phyloP scores from a whole-genome alignment of 2,113 vertebrate species.

The Elaphurus davidianus region DNA sequence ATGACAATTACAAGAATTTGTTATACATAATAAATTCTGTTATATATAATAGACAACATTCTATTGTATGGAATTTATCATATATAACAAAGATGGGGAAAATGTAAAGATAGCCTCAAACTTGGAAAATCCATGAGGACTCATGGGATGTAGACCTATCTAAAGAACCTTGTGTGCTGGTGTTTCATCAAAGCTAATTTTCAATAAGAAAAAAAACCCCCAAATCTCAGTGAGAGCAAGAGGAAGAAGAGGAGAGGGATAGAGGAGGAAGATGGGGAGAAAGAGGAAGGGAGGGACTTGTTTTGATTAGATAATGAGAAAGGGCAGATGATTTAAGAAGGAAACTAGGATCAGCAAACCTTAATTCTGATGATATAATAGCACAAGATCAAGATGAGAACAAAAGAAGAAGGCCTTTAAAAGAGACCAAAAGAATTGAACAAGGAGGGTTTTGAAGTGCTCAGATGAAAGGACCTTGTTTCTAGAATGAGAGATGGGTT shows the following conservation, averaged over 20 bases:
- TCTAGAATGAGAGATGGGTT: not conserved
- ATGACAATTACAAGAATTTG: not conserved
- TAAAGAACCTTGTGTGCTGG: not conserved
- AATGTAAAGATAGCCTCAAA: not conserved
- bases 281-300: not conserved
- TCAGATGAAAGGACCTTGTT: not conserved
- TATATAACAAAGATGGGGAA: not conserved
- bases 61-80: not conserved
- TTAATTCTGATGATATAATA: not conserved
- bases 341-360: not conserved
- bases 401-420: not conserved
- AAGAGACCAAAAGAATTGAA: not conserved
- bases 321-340: not conserved
- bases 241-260: not conserved
- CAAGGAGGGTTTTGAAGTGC: not conserved
- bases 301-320: not conserved
- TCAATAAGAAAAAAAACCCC: not conserved
- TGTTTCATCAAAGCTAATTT: not conserved
- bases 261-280: not conserved
- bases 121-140: not conserved
- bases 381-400: not conserved
- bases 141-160: not conserved
- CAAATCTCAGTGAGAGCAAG: not conserved
- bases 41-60: not conserved
- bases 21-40: not conserved